Base-by-base conservation (phyloP, 2,888 invertebrate genomes). In the Drosophila gaucha region DNA sequence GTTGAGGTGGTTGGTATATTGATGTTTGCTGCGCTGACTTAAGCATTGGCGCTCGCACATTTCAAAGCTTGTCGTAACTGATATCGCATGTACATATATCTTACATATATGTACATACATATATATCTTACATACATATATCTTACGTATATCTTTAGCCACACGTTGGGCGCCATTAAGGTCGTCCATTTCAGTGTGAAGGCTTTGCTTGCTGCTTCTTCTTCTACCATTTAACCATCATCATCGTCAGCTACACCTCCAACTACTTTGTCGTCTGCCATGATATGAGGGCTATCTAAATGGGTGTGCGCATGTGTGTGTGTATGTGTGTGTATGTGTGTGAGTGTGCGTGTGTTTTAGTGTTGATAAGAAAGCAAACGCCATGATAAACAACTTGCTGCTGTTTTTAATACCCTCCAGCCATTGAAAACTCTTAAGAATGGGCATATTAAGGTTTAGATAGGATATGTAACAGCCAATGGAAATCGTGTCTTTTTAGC, bases 311-410 rank as follows among this genome's bases (percentile, higher is more conserved):
- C 46, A 41, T 41, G 31, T 18, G 62, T 54, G 47, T 28, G 64
- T 63, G 46, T 49, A 41, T 41, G 31, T 18, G 62, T 54, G 47
- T 14, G 46, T 50, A 30, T 35, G 22, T n/a, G 41, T 20, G 20
- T 10, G 16, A 16, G 38, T 16, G 43, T 18, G 57, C 41, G 64
- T 67, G 66, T 70, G 76, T 64, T 63, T 74, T 67, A 63, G 58
- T 65, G 68, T 63, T 82, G 72, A 74, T 86, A 69, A 73, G 77
- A 62, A 67, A 73, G 77, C 76, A 56, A 72, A 57, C 57, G 72
- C 47, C 39, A 58, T 20, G 72, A 77, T 75, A 79, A 77, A 68
- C 76, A 69, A 69, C 68, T 58, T 59, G 49, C 39, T 39, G 50
- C 55, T 56, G 73, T 65, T 75, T 41, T 52, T 57, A 46, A 51